A percentile compares a stretch with the other conserved stretches of the same genome.
Evolutionary conservation across 2,888 invertebrate species (phyloP).

Genomic region (Herminia tarsipennalis): DNA sequence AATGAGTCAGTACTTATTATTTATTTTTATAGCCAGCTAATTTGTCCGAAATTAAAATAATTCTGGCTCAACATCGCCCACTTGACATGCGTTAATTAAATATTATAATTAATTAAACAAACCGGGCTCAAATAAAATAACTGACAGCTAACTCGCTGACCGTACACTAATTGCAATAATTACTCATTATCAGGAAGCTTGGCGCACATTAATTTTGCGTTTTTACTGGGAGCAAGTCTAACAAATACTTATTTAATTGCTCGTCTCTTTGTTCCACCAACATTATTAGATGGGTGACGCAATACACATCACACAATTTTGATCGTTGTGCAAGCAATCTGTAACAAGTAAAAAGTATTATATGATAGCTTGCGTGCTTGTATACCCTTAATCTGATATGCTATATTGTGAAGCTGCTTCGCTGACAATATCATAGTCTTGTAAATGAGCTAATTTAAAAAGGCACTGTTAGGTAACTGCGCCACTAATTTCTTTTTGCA

Average conservation of each 20-base stretch:
- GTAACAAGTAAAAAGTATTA: slow-evolving; percentile 55
- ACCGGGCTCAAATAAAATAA: slow-evolving; percentile 50
- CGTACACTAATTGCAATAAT: slow-evolving; percentile 80
- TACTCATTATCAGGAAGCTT: slow-evolving; percentile 81
- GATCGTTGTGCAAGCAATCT: slow-evolving; percentile 68
- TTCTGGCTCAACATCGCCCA: slow-evolving; percentile 20
- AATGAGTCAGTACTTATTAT: slow-evolving; percentile 6
- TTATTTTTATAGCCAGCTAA: slow-evolving; percentile 16
- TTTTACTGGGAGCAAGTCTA: slow-evolving; percentile 73
- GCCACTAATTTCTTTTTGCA: slow-evolving; percentile 45
- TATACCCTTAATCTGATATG: slow-evolving; percentile 59
- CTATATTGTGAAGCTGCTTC: slow-evolving; percentile 51
- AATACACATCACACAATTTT: slow-evolving; percentile 68
- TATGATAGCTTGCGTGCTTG: slow-evolving; percentile 61
- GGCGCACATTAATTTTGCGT: slow-evolving; percentile 76
- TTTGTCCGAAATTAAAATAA: slow-evolving; percentile 21
- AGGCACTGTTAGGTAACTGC: slow-evolving; percentile 44
- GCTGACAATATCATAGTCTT: slow-evolving; percentile 30
- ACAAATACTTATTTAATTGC: slow-evolving; percentile 82
- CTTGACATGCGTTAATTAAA: slow-evolving; percentile 42
- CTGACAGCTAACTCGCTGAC: slow-evolving; percentile 61
- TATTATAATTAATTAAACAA: slow-evolving; percentile 52
- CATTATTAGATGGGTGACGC: slow-evolving; percentile 69
- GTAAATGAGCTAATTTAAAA: slow-evolving; percentile 40
- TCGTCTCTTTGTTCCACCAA: slow-evolving; percentile 75